Evolutionary conservation across 2,113 vertebrate genomes (phyloP), one percentile per base, ranked within the genome.

Genomic region (Carassius auratus): DNA sequence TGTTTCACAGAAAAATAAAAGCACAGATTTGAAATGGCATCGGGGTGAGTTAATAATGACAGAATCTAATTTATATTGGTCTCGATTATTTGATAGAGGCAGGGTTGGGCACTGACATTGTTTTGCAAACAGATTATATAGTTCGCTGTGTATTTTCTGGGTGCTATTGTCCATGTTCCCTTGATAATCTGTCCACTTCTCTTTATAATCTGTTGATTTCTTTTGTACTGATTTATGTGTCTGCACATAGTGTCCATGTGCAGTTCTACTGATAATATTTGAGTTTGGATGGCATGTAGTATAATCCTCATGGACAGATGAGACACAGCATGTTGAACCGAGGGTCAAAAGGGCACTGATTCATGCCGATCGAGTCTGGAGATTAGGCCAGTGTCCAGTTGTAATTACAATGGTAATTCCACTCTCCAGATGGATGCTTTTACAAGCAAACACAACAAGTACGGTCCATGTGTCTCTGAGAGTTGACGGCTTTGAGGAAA

Each of bases 401-500:
- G 84, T 89, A 88, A 88, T 90, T 87, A 85, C 82, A 86, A 84
- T 88, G 74, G 75, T 87, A 85, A 87, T 73, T 73, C 76, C 77
- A 80, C 80, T 83, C 57, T 78, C 79, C 84, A 81, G 66, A 83
- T 78, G 76, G 62, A 86, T 79, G 45, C 83, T 83, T 82, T 81
- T 76, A 86, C 52, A 86, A 85, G 52, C 33, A 7, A 52, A 82
- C 69, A 26, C 50, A 89, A 74, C 87, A 86, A 84, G 82, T 76
- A 64, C 30, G 5, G 69, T 59, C 79, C 61, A 26, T 42, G 26
- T 75, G 75, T 48, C 73, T 84, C 78, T 76, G 75, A 66, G 68
- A 69, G 57, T 55, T 21, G 55, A 52, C 1, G 4, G 79, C 48
- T 69, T 64, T 85, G 15, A 84, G 84, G 33, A 89, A 89, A 88